phyloP scores from a whole-genome alignment of 1,140 invertebrate genomes.

The Calliopsis andreniformis region DNA sequence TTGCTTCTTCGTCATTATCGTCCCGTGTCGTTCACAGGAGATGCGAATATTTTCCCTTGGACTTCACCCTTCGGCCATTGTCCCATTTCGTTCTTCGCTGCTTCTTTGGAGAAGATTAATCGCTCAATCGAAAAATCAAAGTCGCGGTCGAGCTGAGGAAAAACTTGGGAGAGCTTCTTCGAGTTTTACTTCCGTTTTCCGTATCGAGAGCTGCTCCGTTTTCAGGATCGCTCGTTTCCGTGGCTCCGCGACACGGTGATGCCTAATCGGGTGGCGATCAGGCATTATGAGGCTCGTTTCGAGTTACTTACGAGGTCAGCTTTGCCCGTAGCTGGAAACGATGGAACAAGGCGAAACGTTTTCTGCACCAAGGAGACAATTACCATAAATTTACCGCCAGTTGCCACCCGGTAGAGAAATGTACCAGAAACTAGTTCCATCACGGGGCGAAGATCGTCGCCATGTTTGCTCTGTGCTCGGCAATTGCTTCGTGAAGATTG shows the following conservation, averaged over 20 bases:
- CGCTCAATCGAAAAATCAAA: constrained; percentile 29
- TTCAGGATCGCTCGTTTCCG: constrained; percentile 19
- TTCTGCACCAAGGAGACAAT: constrained; percentile 67
- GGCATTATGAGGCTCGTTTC: constrained; percentile 23
- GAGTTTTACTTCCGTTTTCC: neutral
- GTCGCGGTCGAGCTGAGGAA: too few relatives aligned
- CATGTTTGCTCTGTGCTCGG: constrained; percentile 24
- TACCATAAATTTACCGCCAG: constrained; percentile 77
- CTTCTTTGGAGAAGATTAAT: too few relatives aligned
- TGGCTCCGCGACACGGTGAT: constrained; percentile 15
- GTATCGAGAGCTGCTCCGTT: neutral
- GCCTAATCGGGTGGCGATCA: constrained; percentile 49
- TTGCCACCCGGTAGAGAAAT: constrained; percentile 50
- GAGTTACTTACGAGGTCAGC: constrained; percentile 68
- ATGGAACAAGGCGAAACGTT: constrained; percentile 59
- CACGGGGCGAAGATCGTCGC: constrained; percentile 34
- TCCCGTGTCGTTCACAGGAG: neutral
- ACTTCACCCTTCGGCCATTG: neutral
- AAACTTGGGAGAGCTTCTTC: too few relatives aligned
- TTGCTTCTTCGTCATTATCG: neutral
- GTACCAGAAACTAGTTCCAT: constrained; percentile 48
- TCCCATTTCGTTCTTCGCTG: neutral
- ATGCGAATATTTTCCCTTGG: neutral
- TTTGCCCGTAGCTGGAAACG: constrained; percentile 29
- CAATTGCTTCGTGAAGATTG: neutral